Percentiles rank a stretch among this genome's conserved stretches.
Conservation (phyloP, 2,888 invertebrate species). For the Dryadula phaetusa region DNA sequence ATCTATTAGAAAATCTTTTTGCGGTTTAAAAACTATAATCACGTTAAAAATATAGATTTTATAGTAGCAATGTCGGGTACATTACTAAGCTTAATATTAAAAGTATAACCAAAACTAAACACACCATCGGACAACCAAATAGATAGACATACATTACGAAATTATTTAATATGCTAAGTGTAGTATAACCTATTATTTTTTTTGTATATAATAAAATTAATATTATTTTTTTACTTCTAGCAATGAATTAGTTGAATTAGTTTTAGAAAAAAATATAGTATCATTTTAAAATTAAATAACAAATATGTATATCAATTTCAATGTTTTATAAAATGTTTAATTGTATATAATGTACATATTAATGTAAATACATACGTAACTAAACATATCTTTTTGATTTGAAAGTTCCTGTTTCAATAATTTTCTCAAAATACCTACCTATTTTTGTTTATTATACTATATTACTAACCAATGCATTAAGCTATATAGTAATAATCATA, state of each 20-base stretch:
- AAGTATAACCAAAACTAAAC: not conserved
- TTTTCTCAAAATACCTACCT: not conserved
- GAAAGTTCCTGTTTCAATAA: constrained; percentile 31
- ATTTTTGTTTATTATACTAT: not conserved
- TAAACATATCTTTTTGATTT: constrained; percentile 39
- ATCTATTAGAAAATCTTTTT: not conserved
- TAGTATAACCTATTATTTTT: not conserved
- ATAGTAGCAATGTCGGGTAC: not conserved
- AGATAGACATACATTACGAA: not conserved
- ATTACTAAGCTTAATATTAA: not conserved
- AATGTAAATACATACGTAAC: constrained; percentile 33
- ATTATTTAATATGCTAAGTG: not conserved
- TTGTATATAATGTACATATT: constrained; percentile 37
- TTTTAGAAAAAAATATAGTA: not conserved
- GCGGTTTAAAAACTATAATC: not conserved
- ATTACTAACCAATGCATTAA: not conserved
- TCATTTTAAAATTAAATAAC: not conserved
- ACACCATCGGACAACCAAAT: not conserved
- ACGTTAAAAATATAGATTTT: not conserved
- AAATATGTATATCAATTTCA: not conserved
- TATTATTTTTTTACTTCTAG: constrained; percentile 7
- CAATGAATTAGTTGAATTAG: not conserved
- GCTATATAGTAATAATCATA: not conserved
- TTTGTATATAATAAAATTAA: not conserved
- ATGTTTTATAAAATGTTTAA: constrained; percentile 12